Conservation (phyloP, 2,888 invertebrate genomes). For the Euphydryas editha region DNA sequence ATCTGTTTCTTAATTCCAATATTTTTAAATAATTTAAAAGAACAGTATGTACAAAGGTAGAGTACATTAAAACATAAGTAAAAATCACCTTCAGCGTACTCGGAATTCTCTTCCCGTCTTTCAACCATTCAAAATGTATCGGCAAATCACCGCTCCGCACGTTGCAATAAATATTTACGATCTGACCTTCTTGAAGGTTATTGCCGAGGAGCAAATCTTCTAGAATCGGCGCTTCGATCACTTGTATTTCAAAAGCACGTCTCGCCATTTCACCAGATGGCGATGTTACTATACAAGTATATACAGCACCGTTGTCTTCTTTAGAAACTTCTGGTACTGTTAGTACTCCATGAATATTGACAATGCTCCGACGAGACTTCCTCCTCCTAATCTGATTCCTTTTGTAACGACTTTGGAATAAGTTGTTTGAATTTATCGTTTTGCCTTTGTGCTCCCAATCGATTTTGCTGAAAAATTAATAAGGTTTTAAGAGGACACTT, state of each 20-base stretch:
- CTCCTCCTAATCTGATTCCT: constrained; percentile 53
- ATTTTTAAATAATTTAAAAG: background rate
- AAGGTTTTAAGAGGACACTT: background rate
- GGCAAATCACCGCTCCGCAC: constrained; percentile 88
- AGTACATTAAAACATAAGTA: background rate
- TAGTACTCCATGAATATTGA: constrained; percentile 82
- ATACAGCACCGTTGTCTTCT: constrained; percentile 88
- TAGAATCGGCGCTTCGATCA: constrained; percentile 90
- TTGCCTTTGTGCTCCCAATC: constrained; percentile 78
- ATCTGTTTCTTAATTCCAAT: no score
- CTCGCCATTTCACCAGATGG: constrained; percentile 85
- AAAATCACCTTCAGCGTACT: constrained; percentile 83
- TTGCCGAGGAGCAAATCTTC: constrained; percentile 92
- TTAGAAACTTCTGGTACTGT: constrained; percentile 85
- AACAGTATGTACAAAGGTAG: background rate
- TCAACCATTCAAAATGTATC: constrained; percentile 88
- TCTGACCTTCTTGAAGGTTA: constrained; percentile 91
- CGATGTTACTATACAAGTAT: constrained; percentile 90
- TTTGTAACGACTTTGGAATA: constrained; percentile 70
- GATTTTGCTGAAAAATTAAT: constrained; percentile 67
- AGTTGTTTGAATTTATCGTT: constrained; percentile 62
- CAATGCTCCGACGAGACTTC: constrained; percentile 62
- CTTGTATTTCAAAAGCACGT: constrained; percentile 86
- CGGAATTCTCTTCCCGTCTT: constrained; percentile 86
- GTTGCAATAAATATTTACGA: constrained; percentile 92